Evolutionary conservation across 2,113 vertebrate genomes (phyloP).

Genomic region (Sphyrna mokarran): DNA sequence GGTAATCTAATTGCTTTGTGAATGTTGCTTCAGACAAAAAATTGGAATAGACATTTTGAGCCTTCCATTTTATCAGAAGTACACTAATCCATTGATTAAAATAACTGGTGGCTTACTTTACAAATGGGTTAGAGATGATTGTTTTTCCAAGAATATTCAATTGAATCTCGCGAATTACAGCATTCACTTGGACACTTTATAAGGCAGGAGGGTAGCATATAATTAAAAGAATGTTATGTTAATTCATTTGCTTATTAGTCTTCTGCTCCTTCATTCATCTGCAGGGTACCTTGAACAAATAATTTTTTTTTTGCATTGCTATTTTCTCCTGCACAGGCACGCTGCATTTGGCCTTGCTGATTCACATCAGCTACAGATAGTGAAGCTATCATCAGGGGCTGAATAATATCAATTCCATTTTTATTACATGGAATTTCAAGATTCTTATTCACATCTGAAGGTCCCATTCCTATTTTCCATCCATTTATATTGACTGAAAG

Average conservation of each 20-base stretch:
- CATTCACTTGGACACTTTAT: conserved; percentile 16
- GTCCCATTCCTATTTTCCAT: neutral
- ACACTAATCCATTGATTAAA: conserved; percentile 30
- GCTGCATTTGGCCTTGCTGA: neutral
- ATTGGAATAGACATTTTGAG: conserved; percentile 26
- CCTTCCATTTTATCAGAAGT: conserved; percentile 23
- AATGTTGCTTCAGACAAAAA: conserved; percentile 28
- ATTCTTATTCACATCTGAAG: neutral
- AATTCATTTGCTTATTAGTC: conserved; percentile 7
- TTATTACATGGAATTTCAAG: neutral
- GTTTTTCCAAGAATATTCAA: conserved; percentile 24
- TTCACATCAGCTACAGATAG: neutral
- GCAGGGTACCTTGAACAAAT: neutral
- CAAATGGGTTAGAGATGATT: conserved; percentile 9
- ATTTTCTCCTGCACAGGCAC: neutral
- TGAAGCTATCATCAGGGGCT: neutral
- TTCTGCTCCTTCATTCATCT: neutral
- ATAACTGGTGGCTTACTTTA: neutral
- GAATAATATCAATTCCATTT: neutral
- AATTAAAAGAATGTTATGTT: conserved; percentile 17
- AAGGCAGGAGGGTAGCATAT: neutral
- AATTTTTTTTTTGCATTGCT: neutral
- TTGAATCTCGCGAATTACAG: neutral
- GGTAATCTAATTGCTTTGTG: conserved; percentile 29
- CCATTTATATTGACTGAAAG: neutral